Evolutionary conservation across 2,888 invertebrate genomes (phyloP).

Genomic region (Campoplex capitator): DNA sequence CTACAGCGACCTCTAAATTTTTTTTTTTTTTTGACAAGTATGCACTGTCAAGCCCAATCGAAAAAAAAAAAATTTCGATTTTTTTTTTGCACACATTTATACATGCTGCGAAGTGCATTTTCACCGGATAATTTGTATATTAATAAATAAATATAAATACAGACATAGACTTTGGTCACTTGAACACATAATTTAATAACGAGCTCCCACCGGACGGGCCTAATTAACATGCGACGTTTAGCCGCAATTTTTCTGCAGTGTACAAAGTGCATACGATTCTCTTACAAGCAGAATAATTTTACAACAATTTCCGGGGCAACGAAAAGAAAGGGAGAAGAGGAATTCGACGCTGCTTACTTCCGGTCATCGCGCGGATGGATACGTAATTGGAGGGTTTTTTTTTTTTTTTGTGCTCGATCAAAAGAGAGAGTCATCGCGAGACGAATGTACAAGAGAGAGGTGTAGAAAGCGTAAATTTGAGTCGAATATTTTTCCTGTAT

Average conservation of each 20-base stretch:
- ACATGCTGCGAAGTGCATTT: background rate
- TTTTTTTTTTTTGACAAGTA: too few relatives aligned
- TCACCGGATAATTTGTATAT: background rate
- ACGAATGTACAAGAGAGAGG: background rate
- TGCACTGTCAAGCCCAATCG: background rate
- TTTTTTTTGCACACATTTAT: too few relatives aligned
- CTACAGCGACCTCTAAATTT: too few relatives aligned
- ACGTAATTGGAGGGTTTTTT: conserved; percentile 24
- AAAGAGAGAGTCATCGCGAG: conserved; percentile 38
- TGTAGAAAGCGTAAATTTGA: conserved; percentile 62
- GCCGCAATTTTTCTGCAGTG: conserved; percentile 10
- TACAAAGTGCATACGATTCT: background rate
- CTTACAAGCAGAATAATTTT: conserved; percentile 10
- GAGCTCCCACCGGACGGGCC: conserved; percentile 61
- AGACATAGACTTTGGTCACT: background rate
- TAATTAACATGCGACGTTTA: conserved; percentile 64
- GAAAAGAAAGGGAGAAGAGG: background rate
- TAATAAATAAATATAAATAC: background rate
- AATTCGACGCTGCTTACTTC: conserved; percentile 4
- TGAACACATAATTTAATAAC: conserved; percentile 59
- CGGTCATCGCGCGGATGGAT: conserved; percentile 44
- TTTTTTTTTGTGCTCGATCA: conserved; percentile 27
- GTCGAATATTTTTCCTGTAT: background rate
- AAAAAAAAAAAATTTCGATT: background rate
- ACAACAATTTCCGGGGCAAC: conserved; percentile 17